Base-by-base conservation (phyloP, 2,797 vertebrate species). In the Microcaecilia unicolor region DNA sequence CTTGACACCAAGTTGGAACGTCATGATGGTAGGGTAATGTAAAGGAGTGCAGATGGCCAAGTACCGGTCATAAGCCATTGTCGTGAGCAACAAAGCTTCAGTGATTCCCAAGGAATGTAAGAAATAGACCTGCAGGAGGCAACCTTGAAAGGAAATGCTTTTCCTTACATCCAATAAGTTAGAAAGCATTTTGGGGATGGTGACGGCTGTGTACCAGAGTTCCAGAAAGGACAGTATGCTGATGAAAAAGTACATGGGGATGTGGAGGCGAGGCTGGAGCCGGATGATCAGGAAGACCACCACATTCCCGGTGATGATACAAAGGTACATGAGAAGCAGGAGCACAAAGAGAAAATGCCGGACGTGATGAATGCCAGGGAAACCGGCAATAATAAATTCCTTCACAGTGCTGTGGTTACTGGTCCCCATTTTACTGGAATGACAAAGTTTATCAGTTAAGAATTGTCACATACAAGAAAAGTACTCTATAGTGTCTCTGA, bases 41-140 rank as follows among this genome's bases (percentile, higher is more conserved):
- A 64, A 28, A 1, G 59, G 59, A 3, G 41, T 30, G 4, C 58
- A 65, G 14, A 60, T 61, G 48, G 57, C 55, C 21, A 61, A 3
- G 1, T 55, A 59, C 3, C 57, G 48, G 31, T 61, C 62, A 3
- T 50, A 51, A 12, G 52, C 49, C 58, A 64, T 64, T 5, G 10
- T 30, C 1, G 55, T 47, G 17, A 70, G 31, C 6, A 70, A 7
- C 1, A 45, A 35, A 2, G 2, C 46, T 31, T 70, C 59, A 2
- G 49, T 51, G 23, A 48, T 36, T 4, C 60, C 50, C 2, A 54
- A 20, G 2, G 36, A 46, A 6, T 58, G 58, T 32, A 67, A 55
- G 28, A 67, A 67, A 16, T 55, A 60, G 31, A 64, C 53, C 34
- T 66, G 59, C 24, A 61, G 16, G 14, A 58, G 34, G 11, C 65